Percentiles rank a stretch among this genome's conserved stretches.
phyloP scores from a whole-genome alignment of 1,140 invertebrate species.

The Himalopsyche phryganea region DNA sequence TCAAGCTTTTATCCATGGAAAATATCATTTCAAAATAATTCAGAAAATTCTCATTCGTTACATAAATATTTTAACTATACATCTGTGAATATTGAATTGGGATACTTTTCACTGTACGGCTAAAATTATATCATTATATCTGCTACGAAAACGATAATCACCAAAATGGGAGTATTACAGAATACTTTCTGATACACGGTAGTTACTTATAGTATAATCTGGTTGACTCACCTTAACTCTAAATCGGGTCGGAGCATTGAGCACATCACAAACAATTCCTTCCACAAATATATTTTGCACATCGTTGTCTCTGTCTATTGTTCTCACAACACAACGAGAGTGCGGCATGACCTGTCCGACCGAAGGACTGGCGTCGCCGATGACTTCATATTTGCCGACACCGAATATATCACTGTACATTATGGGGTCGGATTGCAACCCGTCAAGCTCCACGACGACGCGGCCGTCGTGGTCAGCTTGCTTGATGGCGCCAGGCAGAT shows the following conservation, averaged over 20 bases:
- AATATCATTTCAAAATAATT: too few relatives aligned
- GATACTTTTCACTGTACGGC: too few relatives aligned
- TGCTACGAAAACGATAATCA: too few relatives aligned
- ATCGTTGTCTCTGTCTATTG: conserved; percentile 44
- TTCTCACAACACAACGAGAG: conserved; percentile 57
- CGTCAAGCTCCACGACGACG: conserved; percentile 73
- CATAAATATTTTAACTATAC: too few relatives aligned
- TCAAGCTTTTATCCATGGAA: too few relatives aligned
- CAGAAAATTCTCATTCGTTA: too few relatives aligned
- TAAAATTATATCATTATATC: too few relatives aligned
- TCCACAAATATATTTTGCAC: conserved; percentile 71
- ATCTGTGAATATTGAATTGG: too few relatives aligned
- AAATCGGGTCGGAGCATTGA: conserved; percentile 68
- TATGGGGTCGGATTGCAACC: conserved; percentile 54
- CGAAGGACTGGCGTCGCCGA: conserved; percentile 89
- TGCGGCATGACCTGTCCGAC: conserved; percentile 62
- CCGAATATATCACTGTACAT: conserved; percentile 69
- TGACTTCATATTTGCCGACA: conserved; percentile 79
- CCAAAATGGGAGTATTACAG: too few relatives aligned
- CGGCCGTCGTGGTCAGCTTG: conserved; percentile 56
- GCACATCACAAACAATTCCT: conserved; percentile 74
- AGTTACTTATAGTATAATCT: too few relatives aligned
- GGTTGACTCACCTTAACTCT: conserved; percentile 64
- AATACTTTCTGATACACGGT: too few relatives aligned
- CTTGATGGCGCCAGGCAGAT: conserved; percentile 77